Base-by-base conservation (phyloP, 2,113 vertebrate species). In the Budorcas taxicolor region DNA sequence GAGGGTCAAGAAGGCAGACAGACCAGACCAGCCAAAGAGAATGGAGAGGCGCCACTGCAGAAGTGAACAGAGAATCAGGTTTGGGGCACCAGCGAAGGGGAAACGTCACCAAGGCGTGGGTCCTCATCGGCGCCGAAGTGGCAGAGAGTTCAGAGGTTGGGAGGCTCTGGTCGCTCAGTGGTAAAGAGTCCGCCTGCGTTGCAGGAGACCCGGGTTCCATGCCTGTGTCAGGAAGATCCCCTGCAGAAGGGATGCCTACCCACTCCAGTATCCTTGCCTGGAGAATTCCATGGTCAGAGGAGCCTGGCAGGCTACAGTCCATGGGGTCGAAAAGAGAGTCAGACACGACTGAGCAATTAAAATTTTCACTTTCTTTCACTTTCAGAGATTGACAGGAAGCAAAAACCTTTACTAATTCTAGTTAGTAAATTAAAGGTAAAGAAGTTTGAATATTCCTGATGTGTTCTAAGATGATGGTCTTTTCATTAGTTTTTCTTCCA, bases 401-500 rank as follows among this genome's bases (percentile, higher is more conserved):
- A n/a, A 90, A 67, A 90, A 58, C 12, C 1, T 13, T 43, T 40
- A 14, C 82, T 85, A 67, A 78, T 43, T 83, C 17, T 90, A 50
- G 11, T 76, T 85, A 71, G 53, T 85, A 93, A 62, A 85, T 57
- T 25, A 31, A 86, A 95, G 45, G 53, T 50, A 74, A 62, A 31
- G 55, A 15, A 64, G 17, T 71, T 78, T 82, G 36, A 47, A 19
- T 47, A 64, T 53, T 62, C 47, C 81, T 36, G 67, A 57, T 84
- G 25, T 90, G 60, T 91, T 83, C 29, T 50, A 7, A 62, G 50
- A 50, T 78, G 50, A 53, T 33, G 9, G 17, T 21, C 36, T 94
- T 92, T 71, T 23, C 47, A 55, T 93, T 94, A 25, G 16, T 57
- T 95, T 98, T 96, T 53, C 62, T 94, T 87, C 60, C 90, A 40